Evolutionary conservation across 2,888 invertebrate species (phyloP).

Genomic region (Strigamia maritima): DNA sequence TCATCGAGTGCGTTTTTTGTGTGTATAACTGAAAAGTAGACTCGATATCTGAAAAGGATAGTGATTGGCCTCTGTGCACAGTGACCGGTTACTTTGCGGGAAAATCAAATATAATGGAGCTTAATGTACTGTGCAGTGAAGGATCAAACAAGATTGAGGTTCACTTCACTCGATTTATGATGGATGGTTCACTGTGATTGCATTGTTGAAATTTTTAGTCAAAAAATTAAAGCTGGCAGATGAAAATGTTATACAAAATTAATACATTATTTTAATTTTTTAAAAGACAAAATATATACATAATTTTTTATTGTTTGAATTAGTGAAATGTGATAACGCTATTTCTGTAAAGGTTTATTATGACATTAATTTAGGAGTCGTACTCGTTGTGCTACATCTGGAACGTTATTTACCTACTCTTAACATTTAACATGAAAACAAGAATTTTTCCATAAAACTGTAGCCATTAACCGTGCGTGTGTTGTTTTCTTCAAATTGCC

Average conservation of each 20-base stretch:
- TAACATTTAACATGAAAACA: too few species aligned
- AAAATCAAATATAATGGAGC: constrained; percentile 18
- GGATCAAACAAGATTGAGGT: constrained; percentile 1
- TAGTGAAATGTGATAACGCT: too few species aligned
- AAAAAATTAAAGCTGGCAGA: not conserved
- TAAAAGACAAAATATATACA: too few species aligned
- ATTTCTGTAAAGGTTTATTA: too few species aligned
- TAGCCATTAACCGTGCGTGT: too few species aligned
- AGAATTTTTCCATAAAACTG: too few species aligned
- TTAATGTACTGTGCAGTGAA: not conserved
- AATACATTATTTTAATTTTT: not conserved
- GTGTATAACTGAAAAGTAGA: not conserved
- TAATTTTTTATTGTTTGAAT: too few species aligned
- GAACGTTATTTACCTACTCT: too few species aligned
- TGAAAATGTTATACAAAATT: not conserved
- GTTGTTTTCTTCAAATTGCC: too few species aligned
- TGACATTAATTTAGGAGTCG: too few species aligned
- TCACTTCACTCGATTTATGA: not conserved
- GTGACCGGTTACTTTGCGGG: not conserved
- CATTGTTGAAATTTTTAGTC: not conserved
- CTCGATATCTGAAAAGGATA: not conserved
- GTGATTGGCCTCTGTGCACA: constrained; percentile 8
- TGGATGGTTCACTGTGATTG: not conserved
- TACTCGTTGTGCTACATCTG: too few species aligned
- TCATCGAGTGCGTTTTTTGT: not conserved